A percentile compares a stretch with the other conserved stretches of the same genome.
Conservation (phyloP, 2,797 vertebrate genomes). For the Allobates femoralis region DNA sequence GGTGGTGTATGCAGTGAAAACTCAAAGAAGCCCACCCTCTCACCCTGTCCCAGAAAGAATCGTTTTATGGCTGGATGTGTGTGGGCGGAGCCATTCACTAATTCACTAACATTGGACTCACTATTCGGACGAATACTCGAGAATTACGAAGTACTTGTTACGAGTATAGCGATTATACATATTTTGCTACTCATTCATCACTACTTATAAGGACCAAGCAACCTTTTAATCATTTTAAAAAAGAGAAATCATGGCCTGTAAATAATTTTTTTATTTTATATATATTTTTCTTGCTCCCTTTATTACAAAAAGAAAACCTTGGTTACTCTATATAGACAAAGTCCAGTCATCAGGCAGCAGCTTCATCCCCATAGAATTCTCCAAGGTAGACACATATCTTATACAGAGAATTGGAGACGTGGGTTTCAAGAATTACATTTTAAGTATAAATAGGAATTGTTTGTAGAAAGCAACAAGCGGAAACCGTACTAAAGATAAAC, state of each 20-base stretch:
- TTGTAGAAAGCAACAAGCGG: constrained; percentile 36
- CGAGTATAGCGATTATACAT: too few relatives aligned
- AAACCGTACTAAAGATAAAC: constrained; percentile 18
- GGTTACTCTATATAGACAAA: background rate
- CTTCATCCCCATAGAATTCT: constrained; percentile 8
- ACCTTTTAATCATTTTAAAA: background rate
- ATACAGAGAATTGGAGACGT: constrained; percentile 25
- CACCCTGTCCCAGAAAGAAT: too few relatives aligned
- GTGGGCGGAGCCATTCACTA: too few relatives aligned
- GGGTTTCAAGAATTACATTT: background rate
- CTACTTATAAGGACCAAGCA: background rate
- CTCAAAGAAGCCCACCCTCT: too few relatives aligned
- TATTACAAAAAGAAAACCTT: background rate
- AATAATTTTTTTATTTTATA: too few relatives aligned
- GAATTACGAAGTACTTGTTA: too few relatives aligned
- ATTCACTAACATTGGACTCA: too few relatives aligned
- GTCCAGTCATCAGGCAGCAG: constrained; percentile 13
- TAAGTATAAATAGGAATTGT: constrained; percentile 45
- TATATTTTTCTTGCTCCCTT: background rate
- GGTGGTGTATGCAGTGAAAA: too few relatives aligned
- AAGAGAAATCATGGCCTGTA: background rate
- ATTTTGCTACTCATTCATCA: too few relatives aligned
- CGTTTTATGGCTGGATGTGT: too few relatives aligned
- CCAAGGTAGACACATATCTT: constrained; percentile 17
- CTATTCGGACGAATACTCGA: too few relatives aligned